Evolutionary conservation across 2,888 invertebrate genomes (phyloP), one percentile per base, ranked within the genome.

Genomic region (Plebejus melissa): DNA sequence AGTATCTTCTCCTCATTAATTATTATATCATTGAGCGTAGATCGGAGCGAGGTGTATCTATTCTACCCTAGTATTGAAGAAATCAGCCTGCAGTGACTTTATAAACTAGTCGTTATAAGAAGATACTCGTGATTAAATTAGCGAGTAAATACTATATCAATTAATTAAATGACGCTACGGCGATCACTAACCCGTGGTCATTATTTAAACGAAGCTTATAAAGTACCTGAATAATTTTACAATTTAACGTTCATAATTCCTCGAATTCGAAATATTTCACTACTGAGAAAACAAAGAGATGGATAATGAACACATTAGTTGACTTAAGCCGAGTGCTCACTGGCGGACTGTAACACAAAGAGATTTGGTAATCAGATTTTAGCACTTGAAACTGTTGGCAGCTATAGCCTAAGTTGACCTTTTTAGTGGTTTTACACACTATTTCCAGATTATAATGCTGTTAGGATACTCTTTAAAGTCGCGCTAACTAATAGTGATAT

Each of bases 211-310:
- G 54, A 54, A 54, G 60, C 1, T 1, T 11, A 32, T 65, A 65
- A 32, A 65, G 28, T 65, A 13, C 11, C 11, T 32, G 60, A 65
- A 65, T 65, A 65, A 65, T 65, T 65, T 28, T 65, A 65, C 60
- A 65, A 28, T 65, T 32, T 28, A 65, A 65, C 60, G 32, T 65
- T 28, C 28, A 28, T 65, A 65, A 65, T 65, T 65, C 60, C 32
- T 65, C 60, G 60, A 65, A 65, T 65, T 11, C 60, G 9, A 28
- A 65, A 65, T 65, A 65, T 28, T 65, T 65, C 60, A 32, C 60
- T 65, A 65, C 60, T 65, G 60, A 65, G 60, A 65, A 65, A 65
- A 65, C 60, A 65, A 65, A 65, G 60, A 65, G 60, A 65, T 1
- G 22, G 60, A 65, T 65, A 65, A 65, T 65, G 60, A 65, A 65